Base-by-base conservation (phyloP, 2,113 vertebrate species). In the Pristiophorus japonicus region DNA sequence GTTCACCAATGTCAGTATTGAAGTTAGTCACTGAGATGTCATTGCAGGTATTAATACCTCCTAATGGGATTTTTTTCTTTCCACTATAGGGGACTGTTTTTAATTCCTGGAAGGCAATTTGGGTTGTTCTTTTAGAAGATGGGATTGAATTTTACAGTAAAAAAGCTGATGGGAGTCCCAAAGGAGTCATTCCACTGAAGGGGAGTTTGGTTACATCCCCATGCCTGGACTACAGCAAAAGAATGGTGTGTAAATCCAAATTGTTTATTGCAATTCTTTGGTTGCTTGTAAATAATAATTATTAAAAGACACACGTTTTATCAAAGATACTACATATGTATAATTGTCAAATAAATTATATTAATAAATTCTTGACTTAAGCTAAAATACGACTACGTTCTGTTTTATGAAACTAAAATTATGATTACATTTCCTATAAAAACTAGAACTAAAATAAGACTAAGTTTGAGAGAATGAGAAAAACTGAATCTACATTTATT, bases 131-230 rank as follows among this genome's bases (percentile, higher is more conserved):
- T 67, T 97, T 98, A 95, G 99, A 99, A 95, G 99, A 99, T 34
- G 99, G 97, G 51, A 96, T 99, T 96, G 98, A 99, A 96, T 99
- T 98, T 97, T 99, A 98, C 96, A 99, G 99, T 96, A 98, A 98
- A 97, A 99, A 99, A 97, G 98, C 97, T 55, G 99, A 99, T 96
- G 97, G 94, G 63, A 98, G 97, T 85, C 98, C 99, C 55, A 99
- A 99, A 97, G 99, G 98, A 95, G 99, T 99, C 99, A 97, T 99
- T 92, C 99, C 99, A 3, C 96, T 99, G 7, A 99, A 98, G 96
- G 98, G 98, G 96, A 98, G 98, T 5, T 96, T 96, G 1, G 93
- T 99, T 75, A 97, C 96, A 27, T 99, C 97, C 95, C 98, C 98
- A 0, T 99, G 98, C 95, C 98, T 99, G 96, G 99, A 99, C 95